A percentile compares a stretch with the other conserved stretches of the same genome.
phyloP scores from a whole-genome alignment of 2,797 vertebrate genomes.

The Lemur catta region DNA sequence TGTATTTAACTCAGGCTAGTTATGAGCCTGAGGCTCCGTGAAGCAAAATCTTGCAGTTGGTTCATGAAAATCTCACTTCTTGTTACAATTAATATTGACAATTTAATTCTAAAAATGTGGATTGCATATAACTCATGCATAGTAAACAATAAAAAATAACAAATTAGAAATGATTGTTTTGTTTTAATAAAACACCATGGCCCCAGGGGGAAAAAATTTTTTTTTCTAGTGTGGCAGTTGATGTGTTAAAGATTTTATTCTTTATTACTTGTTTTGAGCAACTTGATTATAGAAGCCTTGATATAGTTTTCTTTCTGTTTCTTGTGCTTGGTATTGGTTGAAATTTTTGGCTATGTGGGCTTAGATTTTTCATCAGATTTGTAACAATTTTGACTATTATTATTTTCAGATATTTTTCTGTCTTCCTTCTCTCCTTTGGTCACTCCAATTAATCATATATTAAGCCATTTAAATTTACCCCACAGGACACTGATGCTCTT shows the following conservation, averaged over 20 bases:
- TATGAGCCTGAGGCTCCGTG: too few relatives aligned
- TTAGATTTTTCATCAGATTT: neutral
- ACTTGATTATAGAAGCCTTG: neutral
- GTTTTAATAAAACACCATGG: too few relatives aligned
- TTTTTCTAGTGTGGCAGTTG: too few relatives aligned
- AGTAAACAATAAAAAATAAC: too few relatives aligned
- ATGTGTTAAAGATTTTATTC: neutral
- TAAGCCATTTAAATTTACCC: neutral
- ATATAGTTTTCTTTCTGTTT: neutral
- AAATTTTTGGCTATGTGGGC: neutral
- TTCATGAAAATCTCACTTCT: too few relatives aligned
- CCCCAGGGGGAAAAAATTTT: too few relatives aligned
- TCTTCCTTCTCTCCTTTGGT: neutral
- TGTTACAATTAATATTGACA: too few relatives aligned
- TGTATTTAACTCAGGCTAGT: too few relatives aligned
- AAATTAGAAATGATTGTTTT: too few relatives aligned
- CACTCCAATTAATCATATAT: neutral
- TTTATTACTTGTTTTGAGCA: neutral
- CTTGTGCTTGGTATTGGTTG: neutral
- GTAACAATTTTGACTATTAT: neutral
- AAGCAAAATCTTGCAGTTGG: too few relatives aligned
- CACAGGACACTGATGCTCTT: neutral
- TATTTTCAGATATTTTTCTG: neutral
- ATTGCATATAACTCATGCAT: too few relatives aligned
- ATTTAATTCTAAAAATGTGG: too few relatives aligned